phyloP scores from a whole-genome alignment of 2,113 vertebrate genomes.

The Oostethus manadensis region DNA sequence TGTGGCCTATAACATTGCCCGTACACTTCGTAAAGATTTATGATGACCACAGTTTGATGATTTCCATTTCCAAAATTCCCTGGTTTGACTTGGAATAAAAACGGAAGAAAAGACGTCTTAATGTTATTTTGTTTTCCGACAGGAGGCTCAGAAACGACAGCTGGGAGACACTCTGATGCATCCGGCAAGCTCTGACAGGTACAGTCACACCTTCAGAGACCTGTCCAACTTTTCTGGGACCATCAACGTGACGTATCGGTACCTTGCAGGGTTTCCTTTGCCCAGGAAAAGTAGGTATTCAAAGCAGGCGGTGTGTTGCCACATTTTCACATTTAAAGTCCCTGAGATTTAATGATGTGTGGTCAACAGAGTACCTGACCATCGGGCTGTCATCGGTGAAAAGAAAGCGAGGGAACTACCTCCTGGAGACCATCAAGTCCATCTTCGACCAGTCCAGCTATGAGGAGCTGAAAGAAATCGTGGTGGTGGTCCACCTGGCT shows the following conservation, averaged over 20 bases:
- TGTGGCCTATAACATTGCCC: not conserved
- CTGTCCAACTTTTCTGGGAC: constrained; percentile 91
- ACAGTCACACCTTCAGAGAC: constrained; percentile 85
- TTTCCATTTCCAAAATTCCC: not conserved
- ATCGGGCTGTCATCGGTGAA: constrained; percentile 91
- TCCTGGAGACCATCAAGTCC: constrained; percentile 94
- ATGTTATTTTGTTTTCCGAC: constrained; percentile 11
- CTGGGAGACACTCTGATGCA: constrained; percentile 84
- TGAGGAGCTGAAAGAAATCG: constrained; percentile 93
- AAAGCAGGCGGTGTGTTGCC: not conserved
- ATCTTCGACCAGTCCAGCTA: constrained; percentile 97
- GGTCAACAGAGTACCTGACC: constrained; percentile 86
- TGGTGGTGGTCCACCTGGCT: constrained; percentile 91
- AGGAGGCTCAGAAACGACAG: constrained; percentile 89
- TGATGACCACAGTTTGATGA: not conserved
- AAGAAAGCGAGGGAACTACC: constrained; percentile 86
- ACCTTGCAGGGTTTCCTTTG: constrained; percentile 87
- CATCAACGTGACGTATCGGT: constrained; percentile 93
- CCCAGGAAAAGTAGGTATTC: constrained; percentile 84
- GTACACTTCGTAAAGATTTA: not conserved
- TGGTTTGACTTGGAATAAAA: no score
- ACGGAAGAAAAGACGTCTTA: not conserved
- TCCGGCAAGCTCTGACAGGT: constrained; percentile 83
- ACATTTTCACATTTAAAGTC: not conserved
- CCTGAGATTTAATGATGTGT: not conserved